Evolutionary conservation across 2,113 vertebrate species (phyloP).

Genomic region (Zapornia atra): DNA sequence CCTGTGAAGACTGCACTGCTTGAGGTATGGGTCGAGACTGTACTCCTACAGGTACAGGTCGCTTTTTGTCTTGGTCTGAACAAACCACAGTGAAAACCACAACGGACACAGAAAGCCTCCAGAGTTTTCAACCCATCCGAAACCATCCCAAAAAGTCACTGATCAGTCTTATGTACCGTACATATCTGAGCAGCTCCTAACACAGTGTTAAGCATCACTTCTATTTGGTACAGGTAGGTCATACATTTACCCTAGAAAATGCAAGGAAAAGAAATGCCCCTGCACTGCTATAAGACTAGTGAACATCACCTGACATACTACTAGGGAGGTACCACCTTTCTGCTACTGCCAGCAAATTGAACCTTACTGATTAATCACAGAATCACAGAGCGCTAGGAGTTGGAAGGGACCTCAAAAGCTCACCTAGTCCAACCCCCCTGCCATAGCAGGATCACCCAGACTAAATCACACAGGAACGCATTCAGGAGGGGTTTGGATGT

Average conservation of each 20-base stretch:
- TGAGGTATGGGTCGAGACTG: not conserved
- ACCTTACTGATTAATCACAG: not conserved
- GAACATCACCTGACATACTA: not conserved
- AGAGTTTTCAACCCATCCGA: not conserved
- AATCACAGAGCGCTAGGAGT: no score
- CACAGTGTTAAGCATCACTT: not conserved
- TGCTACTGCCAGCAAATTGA: not conserved
- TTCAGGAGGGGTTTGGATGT: no score
- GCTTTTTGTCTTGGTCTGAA: not conserved
- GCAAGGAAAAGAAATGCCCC: not conserved
- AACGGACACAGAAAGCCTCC: fast-evolving
- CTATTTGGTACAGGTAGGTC: not conserved
- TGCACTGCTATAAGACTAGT: not conserved
- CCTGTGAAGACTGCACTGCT: no score
- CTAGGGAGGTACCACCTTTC: not conserved
- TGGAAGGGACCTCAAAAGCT: no score
- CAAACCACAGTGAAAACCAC: not conserved
- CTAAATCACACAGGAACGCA: no score
- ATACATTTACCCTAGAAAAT: not conserved
- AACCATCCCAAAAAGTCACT: not conserved
- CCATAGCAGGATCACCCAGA: no score
- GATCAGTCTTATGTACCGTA: fast-evolving
- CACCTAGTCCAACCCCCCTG: no score
- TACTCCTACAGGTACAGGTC: not conserved
- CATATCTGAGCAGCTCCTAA: not conserved